These are phyloP conservation scores for Chloromyia formosa DNA, from an alignment of 2,888 invertebrate species.

Conservation along the genomic window DNA sequence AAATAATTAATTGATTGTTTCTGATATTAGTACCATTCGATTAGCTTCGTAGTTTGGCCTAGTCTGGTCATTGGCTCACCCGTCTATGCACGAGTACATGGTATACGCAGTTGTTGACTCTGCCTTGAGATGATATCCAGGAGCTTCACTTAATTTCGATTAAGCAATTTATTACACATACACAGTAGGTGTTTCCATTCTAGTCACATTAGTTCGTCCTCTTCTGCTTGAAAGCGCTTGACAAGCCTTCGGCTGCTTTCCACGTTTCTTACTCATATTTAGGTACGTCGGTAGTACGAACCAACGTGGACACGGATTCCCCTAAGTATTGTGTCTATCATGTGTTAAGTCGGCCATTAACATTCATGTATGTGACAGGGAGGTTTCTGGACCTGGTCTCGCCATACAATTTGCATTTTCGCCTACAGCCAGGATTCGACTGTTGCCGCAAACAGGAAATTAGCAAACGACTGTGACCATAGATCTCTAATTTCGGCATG, in stretches of 20 bases:
- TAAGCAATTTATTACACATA: conserved; percentile 26
- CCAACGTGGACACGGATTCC: neutral
- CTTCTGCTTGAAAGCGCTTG: no score
- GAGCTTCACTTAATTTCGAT: conserved; percentile 14
- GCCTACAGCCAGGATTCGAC: no score
- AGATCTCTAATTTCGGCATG: no score
- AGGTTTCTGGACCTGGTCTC: no score
- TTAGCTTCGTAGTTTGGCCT: conserved; percentile 2
- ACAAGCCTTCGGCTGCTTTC: no score
- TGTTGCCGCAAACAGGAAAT: no score
- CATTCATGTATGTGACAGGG: neutral
- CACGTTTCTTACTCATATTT: neutral
- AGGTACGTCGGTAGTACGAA: neutral
- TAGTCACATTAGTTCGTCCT: neutral
- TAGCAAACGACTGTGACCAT: no score
- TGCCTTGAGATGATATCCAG: no score
- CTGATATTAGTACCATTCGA: conserved; percentile 36
- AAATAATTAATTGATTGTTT: conserved; percentile 40
- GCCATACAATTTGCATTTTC: no score
- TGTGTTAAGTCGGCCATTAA: conserved; percentile 23
- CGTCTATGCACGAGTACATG: no score
- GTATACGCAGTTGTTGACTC: no score
- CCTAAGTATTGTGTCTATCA: neutral
- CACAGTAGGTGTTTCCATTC: neutral
- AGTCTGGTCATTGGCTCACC: neutral